Base-by-base conservation (phyloP, 2,888 invertebrate genomes). In the Melipona bicolor region DNA sequence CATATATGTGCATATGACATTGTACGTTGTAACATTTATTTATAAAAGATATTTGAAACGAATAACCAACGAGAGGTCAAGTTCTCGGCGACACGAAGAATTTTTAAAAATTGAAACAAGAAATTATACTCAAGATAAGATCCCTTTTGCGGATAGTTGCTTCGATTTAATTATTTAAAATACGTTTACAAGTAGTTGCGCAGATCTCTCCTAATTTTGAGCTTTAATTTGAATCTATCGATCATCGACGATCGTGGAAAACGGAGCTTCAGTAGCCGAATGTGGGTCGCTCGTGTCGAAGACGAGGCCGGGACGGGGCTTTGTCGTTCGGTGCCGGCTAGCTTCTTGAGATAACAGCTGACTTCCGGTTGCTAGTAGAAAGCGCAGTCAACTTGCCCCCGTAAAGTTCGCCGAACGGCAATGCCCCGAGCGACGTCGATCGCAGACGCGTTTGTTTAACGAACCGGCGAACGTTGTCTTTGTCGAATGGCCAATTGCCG, bases 341-440 rank as follows among this genome's bases (percentile, higher is more conserved):
- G 79, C 79, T 87, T 85, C 87, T 87, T 80, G 59, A 77, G 87
- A 87, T 85, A 87, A 87, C 87, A 85, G 87, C 79, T 75, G 80
- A 85, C 81, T 87, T 87, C 83, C 87, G 87, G 74, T 83, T 71
- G 65, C 68, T 81, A 67, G 85, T 81, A 67, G 85, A 83, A 85
- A 86, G 79, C 82, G 73, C 84, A 74, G 79, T 74, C 84, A 79
- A 84, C 83, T 77, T 83, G 79, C 67, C 69, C 69, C 68, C 64
- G 68, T 56, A 52, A 78, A 81, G 62, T 84, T 84, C n/a, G 75
- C 24, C 36, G 77, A 69, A 70, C 73, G 32, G 32, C 32, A 32
- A 3, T 32, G 32, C 32, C 32, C 32, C 32, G 32, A 32, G 32
- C 32, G 52, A 24, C 71, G 81, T 56, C 56, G 49, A 67, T 69